phyloP scores from a whole-genome alignment of 2,888 invertebrate species.

The Drosophila subsilvestris region DNA sequence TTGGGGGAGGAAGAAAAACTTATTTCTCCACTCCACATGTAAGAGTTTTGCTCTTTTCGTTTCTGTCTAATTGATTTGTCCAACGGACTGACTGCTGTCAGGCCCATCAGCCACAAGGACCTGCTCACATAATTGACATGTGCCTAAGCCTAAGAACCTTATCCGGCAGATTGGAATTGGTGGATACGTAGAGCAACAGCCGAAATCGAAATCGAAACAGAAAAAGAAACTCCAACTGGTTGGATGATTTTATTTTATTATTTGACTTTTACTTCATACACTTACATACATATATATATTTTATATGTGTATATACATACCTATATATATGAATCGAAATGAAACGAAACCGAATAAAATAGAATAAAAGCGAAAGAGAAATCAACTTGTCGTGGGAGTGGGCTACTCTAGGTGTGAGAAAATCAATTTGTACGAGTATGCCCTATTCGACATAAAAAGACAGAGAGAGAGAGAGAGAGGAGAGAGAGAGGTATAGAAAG shows the following conservation, averaged over 20 bases:
- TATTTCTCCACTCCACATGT: constrained; percentile 3
- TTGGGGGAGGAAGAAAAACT: background rate
- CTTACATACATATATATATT: background rate
- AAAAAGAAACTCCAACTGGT: constrained; percentile 36
- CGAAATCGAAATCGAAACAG: constrained; percentile 1
- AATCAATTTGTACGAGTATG: constrained; percentile 66
- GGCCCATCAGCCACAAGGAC: constrained; percentile 24
- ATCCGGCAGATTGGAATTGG: constrained; percentile 36
- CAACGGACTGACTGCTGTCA: constrained; percentile 24
- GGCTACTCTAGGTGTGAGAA: constrained; percentile 57
- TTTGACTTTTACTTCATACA: constrained; percentile 46
- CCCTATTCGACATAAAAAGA: constrained; percentile 26
- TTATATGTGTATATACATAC: background rate
- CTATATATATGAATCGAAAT: constrained; percentile 38
- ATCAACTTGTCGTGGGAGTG: constrained; percentile 56
- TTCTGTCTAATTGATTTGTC: constrained; percentile 57
- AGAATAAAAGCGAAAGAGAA: constrained; percentile 33
- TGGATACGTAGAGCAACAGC: background rate
- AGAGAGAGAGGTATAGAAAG: constrained; percentile 14
- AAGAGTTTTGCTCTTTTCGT: background rate
- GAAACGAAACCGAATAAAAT: constrained; percentile 35
- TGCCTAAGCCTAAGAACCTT: constrained; percentile 41
- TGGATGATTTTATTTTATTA: constrained; percentile 66
- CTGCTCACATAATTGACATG: constrained; percentile 62
- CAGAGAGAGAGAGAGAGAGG: constrained; percentile 7